Conservation (phyloP, 2,888 invertebrate species). For the Dryobota labecula region DNA sequence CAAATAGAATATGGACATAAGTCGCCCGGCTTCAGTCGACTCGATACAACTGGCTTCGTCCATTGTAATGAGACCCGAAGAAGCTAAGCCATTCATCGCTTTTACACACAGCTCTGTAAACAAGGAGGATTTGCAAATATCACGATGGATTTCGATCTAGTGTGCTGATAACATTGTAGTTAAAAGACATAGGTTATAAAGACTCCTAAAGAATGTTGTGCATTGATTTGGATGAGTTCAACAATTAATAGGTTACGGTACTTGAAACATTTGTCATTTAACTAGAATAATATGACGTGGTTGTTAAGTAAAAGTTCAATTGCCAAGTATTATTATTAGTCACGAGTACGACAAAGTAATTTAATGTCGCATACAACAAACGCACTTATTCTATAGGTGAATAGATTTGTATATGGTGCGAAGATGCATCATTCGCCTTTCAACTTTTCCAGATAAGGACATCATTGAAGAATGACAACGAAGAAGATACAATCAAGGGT, state of each 20-base stretch:
- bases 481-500: slow-evolving; percentile 58
- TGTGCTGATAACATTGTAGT: slow-evolving; percentile 47
- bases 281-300: background rate
- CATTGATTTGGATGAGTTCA: slow-evolving; percentile 16
- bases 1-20: slow-evolving; percentile 93
- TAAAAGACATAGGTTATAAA: slow-evolving; percentile 47
- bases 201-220: slow-evolving; percentile 30
- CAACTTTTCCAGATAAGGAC: slow-evolving; percentile 58
- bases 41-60: slow-evolving; percentile 89
- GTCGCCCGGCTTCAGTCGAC: slow-evolving; percentile 91
- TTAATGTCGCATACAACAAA: slow-evolving; percentile 36
- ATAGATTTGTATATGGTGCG: slow-evolving; percentile 50
- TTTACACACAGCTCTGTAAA: slow-evolving; percentile 92
- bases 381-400: slow-evolving; percentile 42
- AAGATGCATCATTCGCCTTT: slow-evolving; percentile 56
- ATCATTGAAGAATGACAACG: slow-evolving; percentile 51
- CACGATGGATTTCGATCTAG: slow-evolving; percentile 40
- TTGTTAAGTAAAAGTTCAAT: slow-evolving; percentile 20
- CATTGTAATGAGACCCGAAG: slow-evolving; percentile 91
- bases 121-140: slow-evolving; percentile 44
- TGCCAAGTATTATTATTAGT: slow-evolving; percentile 19
- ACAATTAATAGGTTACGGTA: background rate
- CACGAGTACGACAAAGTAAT: slow-evolving; percentile 33
- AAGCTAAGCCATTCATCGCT: slow-evolving; percentile 93
- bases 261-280: slow-evolving; percentile 12